Evolutionary conservation across 2,888 invertebrate genomes (phyloP), one percentile per base, ranked within the genome.

Genomic region (Abscondita cerata): DNA sequence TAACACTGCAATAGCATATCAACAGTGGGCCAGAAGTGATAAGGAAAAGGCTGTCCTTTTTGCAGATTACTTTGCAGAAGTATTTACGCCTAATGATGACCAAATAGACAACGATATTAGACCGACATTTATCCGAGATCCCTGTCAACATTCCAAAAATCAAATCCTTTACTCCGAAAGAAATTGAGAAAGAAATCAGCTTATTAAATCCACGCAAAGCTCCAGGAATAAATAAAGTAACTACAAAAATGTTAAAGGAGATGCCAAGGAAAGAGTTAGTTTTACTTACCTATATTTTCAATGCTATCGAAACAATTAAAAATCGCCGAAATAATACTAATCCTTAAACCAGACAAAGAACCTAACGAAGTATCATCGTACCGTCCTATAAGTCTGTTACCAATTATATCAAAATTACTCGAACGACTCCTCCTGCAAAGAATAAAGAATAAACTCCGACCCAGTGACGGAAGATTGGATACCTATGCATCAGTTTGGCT

Each of bases 1-100:
- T 13, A 36, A 31, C 33, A 6, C 2, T 1, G 2, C 3, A 5
- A 1, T 9, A 9, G 4, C 18, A 36, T 1, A 11, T 19, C 19
- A 8, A 18, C 16, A 15, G n/a, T 52, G 40, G 52, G 19, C 38
- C n/a, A 11, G 16, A 11, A 34, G n/a, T 25, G 25, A 52, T 38
- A 12, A 5, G 9, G 52, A 52, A 52, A 52, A 52, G n/a, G 40
- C 40, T 15, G 52, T 40, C 9, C 13, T 52, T 5, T 52, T 52
- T 38, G 20, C 40, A 52, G 20, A 40, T 5, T n/a, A 52, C 11
- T 20, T 41, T 2, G 9, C 1, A 11, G 40, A n/a, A 13, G 52
- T 40, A 20, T 52, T 52, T 25, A 40, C 52, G 12, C 52, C 51
- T 1, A 15, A 51, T 19, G 19, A 51, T 16, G 15, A 36, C 6